Conservation (phyloP, 2,888 invertebrate species). For the Sphinx pinastri region DNA sequence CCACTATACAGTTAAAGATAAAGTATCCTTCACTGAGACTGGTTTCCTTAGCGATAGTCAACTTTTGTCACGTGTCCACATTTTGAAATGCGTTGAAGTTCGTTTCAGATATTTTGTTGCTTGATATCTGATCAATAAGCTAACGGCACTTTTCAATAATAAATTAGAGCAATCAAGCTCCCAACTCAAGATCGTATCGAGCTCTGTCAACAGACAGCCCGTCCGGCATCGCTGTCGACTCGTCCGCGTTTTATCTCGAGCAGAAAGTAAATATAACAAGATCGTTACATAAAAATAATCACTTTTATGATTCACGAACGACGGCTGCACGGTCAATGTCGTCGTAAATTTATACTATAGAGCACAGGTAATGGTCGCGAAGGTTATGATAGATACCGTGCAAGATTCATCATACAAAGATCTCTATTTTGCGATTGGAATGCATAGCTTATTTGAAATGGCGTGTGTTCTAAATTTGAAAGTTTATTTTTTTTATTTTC, state of each 20-base stretch:
- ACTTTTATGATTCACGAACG: constrained; percentile 1
- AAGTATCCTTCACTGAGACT: no score
- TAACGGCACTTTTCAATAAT: constrained; percentile 19
- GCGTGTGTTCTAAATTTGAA: constrained; percentile 14
- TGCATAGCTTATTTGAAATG: not conserved
- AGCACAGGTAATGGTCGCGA: not conserved
- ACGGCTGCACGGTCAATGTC: constrained; percentile 8
- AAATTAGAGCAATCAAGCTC: constrained; percentile 22
- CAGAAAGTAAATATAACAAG: constrained; percentile 18
- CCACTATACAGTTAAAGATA: no score
- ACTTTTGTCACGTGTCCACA: no score
- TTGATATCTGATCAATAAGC: not conserved
- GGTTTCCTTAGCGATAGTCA: no score
- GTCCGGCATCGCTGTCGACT: not conserved
- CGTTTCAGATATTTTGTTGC: no score
- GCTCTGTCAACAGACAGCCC: constrained; percentile 4
- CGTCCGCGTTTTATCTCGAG: constrained; percentile 10
- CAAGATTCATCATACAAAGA: not conserved
- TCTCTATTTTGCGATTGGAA: not conserved
- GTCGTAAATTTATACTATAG: not conserved
- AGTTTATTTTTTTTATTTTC: constrained; percentile 1
- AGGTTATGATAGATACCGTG: not conserved
- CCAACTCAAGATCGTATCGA: constrained; percentile 21
- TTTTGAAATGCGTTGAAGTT: no score
- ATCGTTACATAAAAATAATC: constrained; percentile 17